A percentile compares a stretch with the other conserved stretches of the same genome.
Conservation (phyloP, 2,113 vertebrate species). For the Hippoglossus stenolepis region DNA sequence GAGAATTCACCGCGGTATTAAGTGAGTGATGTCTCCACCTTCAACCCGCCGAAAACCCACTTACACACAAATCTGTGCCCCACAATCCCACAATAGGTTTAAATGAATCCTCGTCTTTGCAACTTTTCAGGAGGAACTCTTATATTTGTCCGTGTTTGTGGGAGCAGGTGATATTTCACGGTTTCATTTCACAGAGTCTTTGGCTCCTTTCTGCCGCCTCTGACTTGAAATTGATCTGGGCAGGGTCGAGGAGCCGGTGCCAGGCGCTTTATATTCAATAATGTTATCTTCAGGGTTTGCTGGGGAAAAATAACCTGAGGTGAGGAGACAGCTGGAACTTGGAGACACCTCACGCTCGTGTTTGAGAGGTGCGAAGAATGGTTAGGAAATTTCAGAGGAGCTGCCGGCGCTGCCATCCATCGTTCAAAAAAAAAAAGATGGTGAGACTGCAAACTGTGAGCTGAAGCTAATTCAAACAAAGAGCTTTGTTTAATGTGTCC, state of each 20-base stretch:
- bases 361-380: constrained; percentile 31
- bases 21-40: no score
- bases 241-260: constrained; percentile 26
- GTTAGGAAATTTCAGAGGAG: constrained; percentile 36
- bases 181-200: constrained; percentile 34
- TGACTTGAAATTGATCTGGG: constrained; percentile 54
- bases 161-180: constrained; percentile 24
- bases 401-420: constrained; percentile 10
- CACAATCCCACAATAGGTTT: background rate
- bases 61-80: no score
- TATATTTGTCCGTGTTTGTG: constrained; percentile 20
- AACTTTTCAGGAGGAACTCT: constrained; percentile 6
- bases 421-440: constrained; percentile 14
- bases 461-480: no score
- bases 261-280: constrained; percentile 54
- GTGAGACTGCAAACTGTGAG: background rate
- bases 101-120: background rate
- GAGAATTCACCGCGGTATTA: no score
- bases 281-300: constrained; percentile 47
- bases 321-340: constrained; percentile 30
- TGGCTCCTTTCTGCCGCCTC: constrained; percentile 17
- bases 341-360: constrained; percentile 38
- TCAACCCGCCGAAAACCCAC: no score
- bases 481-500: constrained; percentile 1
- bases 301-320: constrained; percentile 35